Base-by-base conservation (phyloP, 2,888 invertebrate species). In the Thecophora atra region DNA sequence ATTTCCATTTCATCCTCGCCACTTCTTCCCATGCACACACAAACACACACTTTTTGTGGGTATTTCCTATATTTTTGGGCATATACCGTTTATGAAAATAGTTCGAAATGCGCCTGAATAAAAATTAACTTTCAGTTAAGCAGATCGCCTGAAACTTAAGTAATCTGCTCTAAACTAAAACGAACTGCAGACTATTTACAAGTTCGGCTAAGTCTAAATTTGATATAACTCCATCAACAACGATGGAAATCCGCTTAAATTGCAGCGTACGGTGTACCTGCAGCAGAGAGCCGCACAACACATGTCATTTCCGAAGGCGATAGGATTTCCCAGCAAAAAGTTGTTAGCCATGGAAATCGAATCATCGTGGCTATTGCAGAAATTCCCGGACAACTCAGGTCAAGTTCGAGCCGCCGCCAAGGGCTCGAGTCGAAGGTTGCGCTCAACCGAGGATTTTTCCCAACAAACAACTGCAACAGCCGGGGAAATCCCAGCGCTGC, bases 201-300 rank as follows among this genome's bases (percentile, higher is more conserved):
- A 21, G 64, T 47, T 64, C 8, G 26, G 58, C 30, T 54, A 52
- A 66, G 65, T 44, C 72, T 73, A 77, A 78, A 79, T 79, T 82
- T 82, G 79, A 81, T 81, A 77, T 79, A 82, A 82, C 78, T 76
- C 81, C 82, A 82, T 80, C 80, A 83, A 81, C 81, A 83, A 83
- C 81, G 81, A 79, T 80, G 70, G 68, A 77, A 79, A 77, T 76
- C 79, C 71, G 67, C 72, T 71, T 76, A 71, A 37, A 63, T 24
- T 52, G 47, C 58, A 44, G 15, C 56, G 30, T 17, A 19, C 47
- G 68, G 24, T 42, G 19, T 64, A 64, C 44, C 58, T 68, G 58
- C 7, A 13, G 6, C 58, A 17, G 6, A 42, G 37, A 37, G 37
- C 11, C 37, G 2, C 21, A n/a, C 8, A 66, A 42, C 68, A 68